phyloP scores from a whole-genome alignment of 2,797 vertebrate genomes.

The Cuniculus paca region DNA sequence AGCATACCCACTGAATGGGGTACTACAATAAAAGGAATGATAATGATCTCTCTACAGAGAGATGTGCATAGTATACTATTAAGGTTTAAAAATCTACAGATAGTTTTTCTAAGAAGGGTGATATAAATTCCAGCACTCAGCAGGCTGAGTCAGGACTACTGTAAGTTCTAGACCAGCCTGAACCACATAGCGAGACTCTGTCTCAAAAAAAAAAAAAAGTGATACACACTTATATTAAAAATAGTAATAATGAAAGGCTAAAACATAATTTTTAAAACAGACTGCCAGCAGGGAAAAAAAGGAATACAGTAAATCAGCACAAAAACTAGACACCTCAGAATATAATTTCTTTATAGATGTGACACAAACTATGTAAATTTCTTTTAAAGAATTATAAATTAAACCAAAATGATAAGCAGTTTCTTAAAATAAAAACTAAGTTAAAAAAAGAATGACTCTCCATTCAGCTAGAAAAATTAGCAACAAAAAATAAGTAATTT shows the following conservation, averaged over 20 bases:
- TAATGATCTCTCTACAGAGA: not conserved
- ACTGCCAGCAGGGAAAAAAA: not conserved
- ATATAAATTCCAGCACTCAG: not conserved
- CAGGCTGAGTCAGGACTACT: not conserved
- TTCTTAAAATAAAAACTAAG: not conserved
- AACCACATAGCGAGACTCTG: not conserved
- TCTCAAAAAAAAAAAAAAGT: not conserved
- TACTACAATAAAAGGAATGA: not conserved
- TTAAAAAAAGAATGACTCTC: not conserved
- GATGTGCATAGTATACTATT: not conserved
- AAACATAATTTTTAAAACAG: not conserved
- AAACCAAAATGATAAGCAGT: not conserved
- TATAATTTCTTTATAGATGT: not conserved
- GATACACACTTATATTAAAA: not conserved
- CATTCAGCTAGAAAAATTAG: not conserved
- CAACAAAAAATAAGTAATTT: slow-evolving; percentile 43
- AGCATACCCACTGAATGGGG: not conserved
- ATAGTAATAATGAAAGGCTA: not conserved
- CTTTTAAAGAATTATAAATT: not conserved
- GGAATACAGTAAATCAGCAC: not conserved
- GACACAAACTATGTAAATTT: not conserved
- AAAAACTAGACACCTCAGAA: slow-evolving; percentile 19
- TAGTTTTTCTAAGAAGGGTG: not conserved
- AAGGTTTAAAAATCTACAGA: not conserved
- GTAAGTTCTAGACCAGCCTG: not conserved